Percentiles rank a stretch among this genome's conserved stretches.
These are phyloP conservation scores for Colossoma macropomum DNA, from an alignment of 2,113 vertebrate species.

Conservation along the genomic window DNA sequence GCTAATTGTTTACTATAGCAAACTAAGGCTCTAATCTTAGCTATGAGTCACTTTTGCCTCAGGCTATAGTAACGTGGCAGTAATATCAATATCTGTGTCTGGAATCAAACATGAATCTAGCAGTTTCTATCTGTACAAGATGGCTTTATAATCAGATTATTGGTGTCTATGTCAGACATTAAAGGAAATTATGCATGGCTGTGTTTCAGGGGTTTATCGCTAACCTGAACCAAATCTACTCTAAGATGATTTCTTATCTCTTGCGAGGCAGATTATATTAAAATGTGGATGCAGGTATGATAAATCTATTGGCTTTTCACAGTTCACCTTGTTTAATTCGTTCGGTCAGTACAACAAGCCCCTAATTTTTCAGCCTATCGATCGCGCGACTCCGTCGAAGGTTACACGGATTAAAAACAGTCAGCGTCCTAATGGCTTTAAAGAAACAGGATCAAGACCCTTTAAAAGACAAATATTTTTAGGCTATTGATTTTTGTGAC, in stretches of 20 bases:
- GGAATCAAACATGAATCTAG: not conserved
- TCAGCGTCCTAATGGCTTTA: constrained; percentile 63
- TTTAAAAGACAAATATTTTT: constrained; percentile 64
- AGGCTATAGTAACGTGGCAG: not conserved
- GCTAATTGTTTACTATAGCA: not conserved
- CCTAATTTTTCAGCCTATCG: constrained; percentile 68
- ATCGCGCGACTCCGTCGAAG: constrained; percentile 65
- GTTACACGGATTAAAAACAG: constrained; percentile 68
- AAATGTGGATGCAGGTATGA: not conserved
- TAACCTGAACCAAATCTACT: not conserved
- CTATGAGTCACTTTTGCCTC: not conserved
- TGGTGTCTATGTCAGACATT: not conserved
- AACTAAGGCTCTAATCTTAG: not conserved
- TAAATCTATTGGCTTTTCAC: constrained; percentile 13
- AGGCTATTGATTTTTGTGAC: constrained; percentile 66
- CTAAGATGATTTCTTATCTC: not conserved
- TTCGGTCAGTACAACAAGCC: constrained; percentile 60
- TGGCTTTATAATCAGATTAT: not conserved
- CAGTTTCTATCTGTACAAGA: not conserved
- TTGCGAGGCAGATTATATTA: not conserved
- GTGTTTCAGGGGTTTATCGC: not conserved
- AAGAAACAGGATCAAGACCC: constrained; percentile 66
- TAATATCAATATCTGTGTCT: not conserved
- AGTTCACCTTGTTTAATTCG: constrained; percentile 36
- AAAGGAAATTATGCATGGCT: not conserved